phyloP scores from a whole-genome alignment of 2,113 vertebrate species.

The Colaptes auratus region DNA sequence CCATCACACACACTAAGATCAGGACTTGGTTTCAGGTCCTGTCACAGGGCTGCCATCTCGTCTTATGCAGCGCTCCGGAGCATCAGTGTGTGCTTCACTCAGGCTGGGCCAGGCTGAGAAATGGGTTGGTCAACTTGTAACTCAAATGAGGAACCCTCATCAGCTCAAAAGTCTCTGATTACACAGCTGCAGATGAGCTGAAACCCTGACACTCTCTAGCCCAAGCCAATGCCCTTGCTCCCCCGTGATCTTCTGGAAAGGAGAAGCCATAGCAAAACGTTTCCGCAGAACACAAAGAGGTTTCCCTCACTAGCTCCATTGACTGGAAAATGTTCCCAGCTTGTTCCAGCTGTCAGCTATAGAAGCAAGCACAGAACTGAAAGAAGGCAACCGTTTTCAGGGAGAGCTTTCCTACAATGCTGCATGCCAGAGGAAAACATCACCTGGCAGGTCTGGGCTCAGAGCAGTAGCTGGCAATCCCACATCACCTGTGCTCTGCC shows the following conservation, averaged over 20 bases:
- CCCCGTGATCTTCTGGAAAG: neutral
- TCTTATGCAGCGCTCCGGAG: no score
- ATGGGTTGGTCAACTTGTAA: neutral
- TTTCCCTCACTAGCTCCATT: neutral
- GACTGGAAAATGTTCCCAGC: neutral
- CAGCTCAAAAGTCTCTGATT: neutral
- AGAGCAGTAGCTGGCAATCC: neutral
- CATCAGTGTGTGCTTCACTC: neutral
- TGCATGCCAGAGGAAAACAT: neutral
- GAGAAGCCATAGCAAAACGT: neutral
- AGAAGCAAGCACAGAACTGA: neutral
- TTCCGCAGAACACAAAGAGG: neutral
- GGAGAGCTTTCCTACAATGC: neutral
- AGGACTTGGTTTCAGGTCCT: no score
- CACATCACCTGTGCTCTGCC: neutral
- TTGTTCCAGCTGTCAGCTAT: neutral
- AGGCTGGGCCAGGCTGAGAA: neutral
- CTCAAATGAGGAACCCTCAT: neutral
- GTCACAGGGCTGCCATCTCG: no score
- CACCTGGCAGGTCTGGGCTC: neutral
- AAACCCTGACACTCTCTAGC: neutral
- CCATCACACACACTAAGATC: no score
- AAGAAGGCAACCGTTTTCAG: neutral
- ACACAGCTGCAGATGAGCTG: neutral
- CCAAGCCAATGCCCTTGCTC: neutral